These are phyloP conservation scores for Gymnoscopelus braueri DNA, from an alignment of 2,797 vertebrate genomes.

Conservation along the genomic window DNA sequence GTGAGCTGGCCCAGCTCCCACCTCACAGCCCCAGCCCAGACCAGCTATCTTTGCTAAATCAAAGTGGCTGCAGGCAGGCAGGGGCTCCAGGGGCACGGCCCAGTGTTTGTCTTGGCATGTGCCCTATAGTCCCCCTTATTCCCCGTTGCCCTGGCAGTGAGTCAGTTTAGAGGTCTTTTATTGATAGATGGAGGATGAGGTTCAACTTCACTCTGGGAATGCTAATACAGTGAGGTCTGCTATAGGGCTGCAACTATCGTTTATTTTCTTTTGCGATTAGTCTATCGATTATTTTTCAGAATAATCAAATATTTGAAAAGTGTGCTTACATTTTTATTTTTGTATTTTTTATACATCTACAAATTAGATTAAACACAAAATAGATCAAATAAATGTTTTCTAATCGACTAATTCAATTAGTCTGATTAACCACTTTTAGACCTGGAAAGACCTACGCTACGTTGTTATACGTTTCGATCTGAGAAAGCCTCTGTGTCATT, in stretches of 20 bases:
- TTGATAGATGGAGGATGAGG: conserved; percentile 36
- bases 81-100: conserved; percentile 32
- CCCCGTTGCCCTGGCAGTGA: conserved; percentile 32
- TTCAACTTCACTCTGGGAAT: conserved; percentile 26
- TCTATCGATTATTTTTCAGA: too few relatives aligned
- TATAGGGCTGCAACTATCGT: background rate
- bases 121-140: conserved; percentile 21
- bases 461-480: too few relatives aligned
- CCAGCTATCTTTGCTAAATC: conserved; percentile 40
- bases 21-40: background rate
- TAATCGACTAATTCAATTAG: too few relatives aligned
- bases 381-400: too few relatives aligned
- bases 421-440: too few relatives aligned
- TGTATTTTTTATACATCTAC: too few relatives aligned
- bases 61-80: conserved; percentile 37
- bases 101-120: conserved; percentile 41
- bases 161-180: conserved; percentile 47
- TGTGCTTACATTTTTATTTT: too few relatives aligned
- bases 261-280: too few relatives aligned
- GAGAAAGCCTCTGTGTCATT: too few relatives aligned
- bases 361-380: too few relatives aligned
- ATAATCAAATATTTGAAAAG: too few relatives aligned
- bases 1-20: conserved; percentile 26
- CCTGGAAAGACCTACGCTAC: too few relatives aligned
- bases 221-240: conserved; percentile 14